phyloP scores from a whole-genome alignment of 2,888 invertebrate species.

The Chrysolina oricalcia region DNA sequence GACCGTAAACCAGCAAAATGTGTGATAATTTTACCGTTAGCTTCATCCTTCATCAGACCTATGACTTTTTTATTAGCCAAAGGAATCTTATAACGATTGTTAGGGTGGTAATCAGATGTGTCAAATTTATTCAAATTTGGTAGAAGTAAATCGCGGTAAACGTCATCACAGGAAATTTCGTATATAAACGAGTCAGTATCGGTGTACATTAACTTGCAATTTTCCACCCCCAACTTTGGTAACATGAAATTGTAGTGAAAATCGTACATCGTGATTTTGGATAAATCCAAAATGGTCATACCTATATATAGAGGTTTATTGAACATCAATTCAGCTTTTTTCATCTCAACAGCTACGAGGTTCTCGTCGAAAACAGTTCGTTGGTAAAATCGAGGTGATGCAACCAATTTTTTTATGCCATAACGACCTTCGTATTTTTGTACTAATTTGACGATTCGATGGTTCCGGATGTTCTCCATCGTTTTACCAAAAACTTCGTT shows the following conservation, averaged over 20 bases:
- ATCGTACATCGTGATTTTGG: slow-evolving; percentile 50
- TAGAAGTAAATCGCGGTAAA: slow-evolving; percentile 57
- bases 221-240: slow-evolving; percentile 33
- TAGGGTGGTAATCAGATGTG: slow-evolving; percentile 51
- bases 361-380: slow-evolving; percentile 53
- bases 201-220: slow-evolving; percentile 45
- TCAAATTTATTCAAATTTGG: slow-evolving; percentile 50
- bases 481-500: no score
- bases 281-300: slow-evolving; percentile 52
- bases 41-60: slow-evolving; percentile 64
- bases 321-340: no score
- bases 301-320: no score
- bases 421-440: no score
- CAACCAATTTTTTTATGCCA: no score
- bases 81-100: slow-evolving; percentile 51
- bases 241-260: slow-evolving; percentile 52
- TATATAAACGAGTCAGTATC: slow-evolving; percentile 50
- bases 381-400: slow-evolving; percentile 29
- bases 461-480: no score
- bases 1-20: slow-evolving; percentile 60
- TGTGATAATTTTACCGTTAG: slow-evolving; percentile 57
- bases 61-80: slow-evolving; percentile 48
- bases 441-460: no score
- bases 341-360: no score
- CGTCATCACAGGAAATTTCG: no score